These are phyloP conservation scores for Bellardia bayeri DNA, from an alignment of 2,888 invertebrate species.

Conservation along the genomic window DNA sequence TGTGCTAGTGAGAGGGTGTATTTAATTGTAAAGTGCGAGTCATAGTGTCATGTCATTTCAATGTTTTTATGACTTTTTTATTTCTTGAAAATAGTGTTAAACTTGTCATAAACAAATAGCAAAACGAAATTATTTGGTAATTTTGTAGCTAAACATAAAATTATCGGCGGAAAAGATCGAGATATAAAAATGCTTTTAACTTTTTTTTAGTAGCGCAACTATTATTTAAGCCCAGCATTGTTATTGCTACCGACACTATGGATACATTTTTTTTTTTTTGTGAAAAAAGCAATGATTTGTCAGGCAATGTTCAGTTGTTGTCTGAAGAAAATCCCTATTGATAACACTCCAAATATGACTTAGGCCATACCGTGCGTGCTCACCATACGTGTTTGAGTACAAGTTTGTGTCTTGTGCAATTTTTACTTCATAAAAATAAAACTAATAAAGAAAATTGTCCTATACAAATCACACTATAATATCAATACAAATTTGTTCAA, in stretches of 20 bases:
- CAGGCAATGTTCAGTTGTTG: no score
- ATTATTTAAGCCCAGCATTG: background rate
- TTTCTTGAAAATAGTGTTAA: background rate
- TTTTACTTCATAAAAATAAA: no score
- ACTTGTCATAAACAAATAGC: constrained; percentile 19
- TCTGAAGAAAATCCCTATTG: no score
- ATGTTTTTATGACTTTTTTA: constrained; percentile 68
- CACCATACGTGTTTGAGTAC: no score
- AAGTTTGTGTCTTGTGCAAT: no score
- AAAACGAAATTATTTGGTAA: constrained; percentile 46
- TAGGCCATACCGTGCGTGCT: no score
- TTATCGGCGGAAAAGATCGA: background rate
- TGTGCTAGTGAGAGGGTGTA: background rate
- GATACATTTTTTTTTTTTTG: no score
- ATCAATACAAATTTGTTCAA: no score
- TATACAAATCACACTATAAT: no score
- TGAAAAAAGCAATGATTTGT: no score
- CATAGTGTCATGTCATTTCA: constrained; percentile 34
- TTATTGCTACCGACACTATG: background rate
- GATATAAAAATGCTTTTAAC: constrained; percentile 47
- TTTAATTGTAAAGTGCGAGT: constrained; percentile 25
- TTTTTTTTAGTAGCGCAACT: constrained; percentile 5
- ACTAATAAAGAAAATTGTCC: no score
- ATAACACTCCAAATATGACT: no score
- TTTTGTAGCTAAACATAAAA: constrained; percentile 16